Conservation (phyloP, 2,888 invertebrate species). For the Anorthoa munda region DNA sequence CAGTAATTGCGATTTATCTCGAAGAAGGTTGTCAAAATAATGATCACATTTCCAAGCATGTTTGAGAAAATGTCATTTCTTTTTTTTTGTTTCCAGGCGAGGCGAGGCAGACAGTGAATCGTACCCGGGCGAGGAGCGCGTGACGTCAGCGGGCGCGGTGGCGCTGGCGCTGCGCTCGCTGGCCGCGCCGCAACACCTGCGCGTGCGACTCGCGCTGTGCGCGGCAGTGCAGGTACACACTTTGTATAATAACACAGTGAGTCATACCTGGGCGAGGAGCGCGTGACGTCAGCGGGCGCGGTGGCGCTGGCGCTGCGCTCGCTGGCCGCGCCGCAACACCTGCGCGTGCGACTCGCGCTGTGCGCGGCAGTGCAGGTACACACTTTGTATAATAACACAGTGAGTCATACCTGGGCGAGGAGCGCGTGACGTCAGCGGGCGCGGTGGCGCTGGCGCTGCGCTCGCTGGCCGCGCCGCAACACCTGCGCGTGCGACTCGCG, state of each 20-base stretch:
- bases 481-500: slow-evolving; percentile 89
- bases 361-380: slow-evolving; percentile 86
- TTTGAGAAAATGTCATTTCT: too few relatives aligned
- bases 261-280: too few relatives aligned
- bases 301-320: slow-evolving; percentile 94
- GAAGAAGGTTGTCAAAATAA: too few relatives aligned
- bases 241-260: not conserved
- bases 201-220: slow-evolving; percentile 91
- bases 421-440: slow-evolving; percentile 92
- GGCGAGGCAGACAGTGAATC: slow-evolving; percentile 93
- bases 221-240: slow-evolving; percentile 79
- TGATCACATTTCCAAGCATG: too few relatives aligned
- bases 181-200: slow-evolving; percentile 87
- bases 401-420: slow-evolving; percentile 92
- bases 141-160: slow-evolving; percentile 92
- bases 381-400: slow-evolving; percentile 83
- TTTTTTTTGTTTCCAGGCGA: slow-evolving; percentile 71
- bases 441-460: slow-evolving; percentile 94
- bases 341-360: slow-evolving; percentile 90
- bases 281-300: slow-evolving; percentile 93
- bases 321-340: slow-evolving; percentile 88
- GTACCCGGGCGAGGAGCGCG: slow-evolving; percentile 92
- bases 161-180: slow-evolving; percentile 94
- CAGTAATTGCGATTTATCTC: too few relatives aligned
- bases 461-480: slow-evolving; percentile 91